These are phyloP conservation scores for Phalacrocorax aristotelis DNA, from an alignment of 2,113 vertebrate genomes.

Conservation along the genomic window DNA sequence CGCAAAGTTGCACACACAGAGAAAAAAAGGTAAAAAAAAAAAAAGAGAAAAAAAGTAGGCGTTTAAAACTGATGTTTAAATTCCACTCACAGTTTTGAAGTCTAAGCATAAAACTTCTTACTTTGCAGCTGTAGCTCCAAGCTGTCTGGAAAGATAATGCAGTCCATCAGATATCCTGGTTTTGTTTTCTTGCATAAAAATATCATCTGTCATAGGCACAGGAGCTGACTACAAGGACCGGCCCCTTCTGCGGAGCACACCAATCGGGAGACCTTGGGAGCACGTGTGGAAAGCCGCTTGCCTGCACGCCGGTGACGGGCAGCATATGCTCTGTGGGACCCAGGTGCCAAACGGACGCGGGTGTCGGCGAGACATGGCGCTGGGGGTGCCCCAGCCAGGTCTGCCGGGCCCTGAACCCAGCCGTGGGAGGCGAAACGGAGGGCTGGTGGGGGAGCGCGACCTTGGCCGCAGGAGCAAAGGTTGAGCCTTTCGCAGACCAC, in stretches of 20 bases:
- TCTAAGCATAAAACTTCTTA: slow-evolving; percentile 59
- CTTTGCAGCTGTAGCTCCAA: slow-evolving; percentile 58
- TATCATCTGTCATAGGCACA: slow-evolving; percentile 63
- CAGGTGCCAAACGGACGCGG: background rate
- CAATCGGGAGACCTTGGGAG: slow-evolving; percentile 55
- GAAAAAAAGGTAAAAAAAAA: background rate
- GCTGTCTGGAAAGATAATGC: slow-evolving; percentile 56
- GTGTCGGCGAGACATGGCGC: background rate
- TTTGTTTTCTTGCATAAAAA: slow-evolving; percentile 62
- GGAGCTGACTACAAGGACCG: slow-evolving; percentile 35
- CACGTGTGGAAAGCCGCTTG: slow-evolving; percentile 49
- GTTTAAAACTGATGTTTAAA: slow-evolving; percentile 42
- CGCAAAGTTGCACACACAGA: slow-evolving; percentile 36
- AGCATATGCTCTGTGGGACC: background rate
- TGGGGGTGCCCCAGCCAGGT: background rate
- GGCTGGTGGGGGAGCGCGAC: accelerated
- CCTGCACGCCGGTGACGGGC: background rate
- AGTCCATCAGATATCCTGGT: slow-evolving; percentile 48
- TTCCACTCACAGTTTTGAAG: slow-evolving; percentile 66
- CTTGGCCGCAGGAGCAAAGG: background rate
- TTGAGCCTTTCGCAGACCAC: background rate
- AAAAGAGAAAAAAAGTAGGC: background rate
- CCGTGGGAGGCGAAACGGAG: accelerated
- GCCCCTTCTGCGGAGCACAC: slow-evolving; percentile 49
- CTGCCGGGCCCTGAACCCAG: background rate